Evolutionary conservation across 2,797 vertebrate genomes (phyloP), one percentile per base, ranked within the genome.

Genomic region (Mormyrus proboscirostris): DNA sequence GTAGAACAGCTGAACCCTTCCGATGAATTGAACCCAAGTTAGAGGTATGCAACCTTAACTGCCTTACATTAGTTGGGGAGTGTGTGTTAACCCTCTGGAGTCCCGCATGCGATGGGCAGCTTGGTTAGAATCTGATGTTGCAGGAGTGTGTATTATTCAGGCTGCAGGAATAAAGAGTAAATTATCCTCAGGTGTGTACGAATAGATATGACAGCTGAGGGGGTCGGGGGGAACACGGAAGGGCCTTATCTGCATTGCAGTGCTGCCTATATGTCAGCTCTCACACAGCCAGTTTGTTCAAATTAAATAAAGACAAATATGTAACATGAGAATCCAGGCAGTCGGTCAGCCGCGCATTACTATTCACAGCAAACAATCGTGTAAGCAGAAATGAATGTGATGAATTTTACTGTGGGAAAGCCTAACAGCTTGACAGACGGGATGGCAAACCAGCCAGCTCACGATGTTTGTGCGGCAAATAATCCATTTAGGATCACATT

Each of bases 381-480:
- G 76, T 82, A 47, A 29, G 49, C 83, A 53, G 83, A 50, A 85
- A 85, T 29, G 25, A 53, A 85, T 51, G 83, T 85, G 50, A 85
- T 85, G n/a, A 85, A 25, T 85, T 14, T 85, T 22, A 84, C 82
- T n/a, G 44, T 4, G 19, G 41, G 49, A 84, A 51, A 25, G 83
- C 50, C 12, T 53, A 85, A 33, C 49, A 25, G 47, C 44, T 19
- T 85, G 49, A 85, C 49, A 50, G 83, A 85, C 49, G 12, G 49
- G 47, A 25, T 0, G 22, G 83, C 49, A 85, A 51, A 53, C 49
- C 83, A 85, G 83, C 83, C 83, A 25, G 83, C 49, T 29, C n/a
- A 29, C 22, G 2, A 29, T 50, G 83, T 85, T 85, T 85, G 25
- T 85, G 83, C 53, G n/a, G 47, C 83, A 50, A 85, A 85, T 85